Base-by-base conservation (phyloP, 2,888 invertebrate genomes). In the Spodoptera exigua region DNA sequence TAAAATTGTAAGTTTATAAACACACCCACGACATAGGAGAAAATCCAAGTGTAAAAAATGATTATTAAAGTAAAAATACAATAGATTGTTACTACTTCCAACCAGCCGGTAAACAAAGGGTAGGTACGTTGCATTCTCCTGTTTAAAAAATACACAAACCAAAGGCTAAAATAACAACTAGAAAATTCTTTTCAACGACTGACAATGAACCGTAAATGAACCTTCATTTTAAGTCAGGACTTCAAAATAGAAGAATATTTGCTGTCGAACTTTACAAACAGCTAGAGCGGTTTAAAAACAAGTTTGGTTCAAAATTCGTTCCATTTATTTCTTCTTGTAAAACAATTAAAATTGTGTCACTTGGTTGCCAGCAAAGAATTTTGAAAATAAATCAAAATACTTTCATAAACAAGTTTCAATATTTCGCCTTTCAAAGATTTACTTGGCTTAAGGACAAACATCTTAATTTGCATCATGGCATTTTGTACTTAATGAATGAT, bases 341-440 rank as follows among this genome's bases (percentile, higher is more conserved):
- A 58, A 48, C 40, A 73, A 69, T 70, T 61, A 48, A 44, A 44
- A 61, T 78, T 73, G 76, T 70, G 52, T 66, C 61, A 64, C 69
- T 52, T 70, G 47, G 62, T 55, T 36, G 39, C 34, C 51, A 49
- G 76, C 68, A 78, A 81, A 81, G 67, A 74, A 78, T 70, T 74
- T 54, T 69, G 71, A 73, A 9, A 79, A 82, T 84, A 79, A 85
- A 86, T 82, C 85, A 84, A 76, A 83, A 81, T 77, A 71, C 72
- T 75, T 70, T 65, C 57, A 70, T 66, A 72, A 81, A 76, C 70
- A 81, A 79, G 54, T 62, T 69, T 66, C 75, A 81, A 76, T 82
- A 70, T 68, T 60, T 64, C 72, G 81, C 79, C 77, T 82, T 81
- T 77, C 7, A 72, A 68, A 67, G 37, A 37, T 52, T 61, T 55